Conservation (phyloP, 2,113 vertebrate species). For the Tachysurus fulvidraco region DNA sequence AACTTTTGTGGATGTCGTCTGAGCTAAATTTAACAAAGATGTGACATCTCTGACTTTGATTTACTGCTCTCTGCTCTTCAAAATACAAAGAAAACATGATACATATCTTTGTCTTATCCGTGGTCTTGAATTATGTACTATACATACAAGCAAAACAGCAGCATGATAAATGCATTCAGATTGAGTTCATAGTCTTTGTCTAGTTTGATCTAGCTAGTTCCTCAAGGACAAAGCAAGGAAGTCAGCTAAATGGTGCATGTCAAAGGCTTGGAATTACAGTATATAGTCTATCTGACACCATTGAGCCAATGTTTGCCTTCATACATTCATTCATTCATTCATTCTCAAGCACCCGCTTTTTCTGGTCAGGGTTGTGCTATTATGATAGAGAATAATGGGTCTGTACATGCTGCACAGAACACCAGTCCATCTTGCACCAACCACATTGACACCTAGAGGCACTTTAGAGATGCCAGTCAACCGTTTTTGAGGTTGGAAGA, state of each 20-base stretch:
- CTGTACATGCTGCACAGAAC: not conserved
- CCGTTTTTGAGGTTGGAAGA: not conserved
- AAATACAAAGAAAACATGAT: constrained; percentile 5
- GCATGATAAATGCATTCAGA: not conserved
- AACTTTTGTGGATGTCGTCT: not conserved
- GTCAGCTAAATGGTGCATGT: not conserved
- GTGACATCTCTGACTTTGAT: constrained; percentile 9
- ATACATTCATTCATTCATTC: not conserved
- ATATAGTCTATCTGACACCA: not conserved
- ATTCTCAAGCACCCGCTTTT: not conserved
- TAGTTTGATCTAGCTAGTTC: not conserved
- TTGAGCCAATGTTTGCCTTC: not conserved
- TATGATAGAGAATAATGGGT: not conserved
- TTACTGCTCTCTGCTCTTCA: constrained; percentile 11
- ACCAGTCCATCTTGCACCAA: not conserved
- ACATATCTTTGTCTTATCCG: not conserved
- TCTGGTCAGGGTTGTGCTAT: not conserved
- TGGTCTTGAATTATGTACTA: constrained; percentile 17
- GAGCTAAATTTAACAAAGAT: not conserved
- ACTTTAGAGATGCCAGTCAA: not conserved
- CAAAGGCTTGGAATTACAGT: not conserved
- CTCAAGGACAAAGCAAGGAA: not conserved
- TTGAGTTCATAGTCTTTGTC: not conserved
- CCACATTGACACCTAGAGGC: not conserved
- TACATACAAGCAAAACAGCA: constrained; percentile 6